Evolutionary conservation across 2,113 vertebrate genomes (phyloP).

Genomic region (Stegostoma tigrinum): DNA sequence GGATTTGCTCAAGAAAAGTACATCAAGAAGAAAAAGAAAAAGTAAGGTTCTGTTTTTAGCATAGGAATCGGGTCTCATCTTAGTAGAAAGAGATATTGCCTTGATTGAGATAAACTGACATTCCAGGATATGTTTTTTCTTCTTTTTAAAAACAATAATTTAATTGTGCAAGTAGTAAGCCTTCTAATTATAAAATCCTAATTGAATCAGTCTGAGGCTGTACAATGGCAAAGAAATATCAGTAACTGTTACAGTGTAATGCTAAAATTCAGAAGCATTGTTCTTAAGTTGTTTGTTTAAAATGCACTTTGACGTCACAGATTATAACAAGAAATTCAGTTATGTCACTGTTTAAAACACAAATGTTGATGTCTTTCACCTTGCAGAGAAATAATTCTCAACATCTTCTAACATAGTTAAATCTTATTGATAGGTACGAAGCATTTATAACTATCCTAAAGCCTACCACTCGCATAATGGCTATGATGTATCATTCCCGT

Average conservation of each 20-base stretch:
- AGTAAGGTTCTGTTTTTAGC: constrained; percentile 65
- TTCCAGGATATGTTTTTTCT: background rate
- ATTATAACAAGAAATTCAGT: background rate
- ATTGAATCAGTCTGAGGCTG: background rate
- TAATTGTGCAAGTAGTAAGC: background rate
- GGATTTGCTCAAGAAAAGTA: constrained; percentile 96
- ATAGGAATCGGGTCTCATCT: background rate
- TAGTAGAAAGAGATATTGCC: background rate
- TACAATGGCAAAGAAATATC: background rate
- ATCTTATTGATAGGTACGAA: constrained; percentile 71
- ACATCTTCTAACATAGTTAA: background rate
- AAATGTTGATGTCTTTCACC: background rate
- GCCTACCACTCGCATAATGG: constrained; percentile 83
- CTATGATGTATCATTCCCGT: constrained; percentile 94
- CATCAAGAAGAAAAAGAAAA: constrained; percentile 98
- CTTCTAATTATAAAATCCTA: background rate
- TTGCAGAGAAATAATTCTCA: too few species aligned
- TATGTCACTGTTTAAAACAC: background rate
- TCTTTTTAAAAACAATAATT: background rate
- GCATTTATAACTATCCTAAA: constrained; percentile 75
- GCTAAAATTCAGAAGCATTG: background rate
- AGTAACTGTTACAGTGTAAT: background rate
- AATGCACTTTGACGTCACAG: background rate
- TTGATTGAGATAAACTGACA: background rate
- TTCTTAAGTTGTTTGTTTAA: background rate